Evolutionary conservation across 2,113 vertebrate species (phyloP), one percentile per base, ranked within the genome.

Genomic region (Eptesicus fuscus): DNA sequence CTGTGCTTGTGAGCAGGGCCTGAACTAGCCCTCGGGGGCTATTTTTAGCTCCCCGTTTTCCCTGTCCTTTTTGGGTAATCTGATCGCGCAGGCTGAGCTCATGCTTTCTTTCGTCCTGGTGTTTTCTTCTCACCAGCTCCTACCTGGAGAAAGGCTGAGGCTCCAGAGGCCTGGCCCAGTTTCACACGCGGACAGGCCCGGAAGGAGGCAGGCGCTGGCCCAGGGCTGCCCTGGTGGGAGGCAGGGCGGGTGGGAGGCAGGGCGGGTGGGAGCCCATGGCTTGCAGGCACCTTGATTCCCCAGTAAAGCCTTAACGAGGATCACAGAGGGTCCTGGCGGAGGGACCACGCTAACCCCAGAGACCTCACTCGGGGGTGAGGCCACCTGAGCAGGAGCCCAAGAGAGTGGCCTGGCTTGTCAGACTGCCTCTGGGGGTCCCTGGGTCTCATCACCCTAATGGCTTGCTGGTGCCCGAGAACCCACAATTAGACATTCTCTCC

Each of bases 51-150:
- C 4, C 30, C 23, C 23, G 0, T 28, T 67, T 84, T 82, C 56
- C 8, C 35, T 63, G 63, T 61, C 93, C 71, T 82, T 95, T 90
- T 47, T 23, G 80, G 83, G 51, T 37, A 82, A 95, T 74, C 94
- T 67, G 69, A 90, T 47, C 63, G 65, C 28, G 53, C 20, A 28
- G 70, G 56, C 85, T 30, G 32, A 79, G 67, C 76, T 51, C 69
- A 44, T 1, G 13, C 47, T 71, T 84, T 83, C 56, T 71, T 84
- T 83, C 56, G 65, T 47, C 35, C 73, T 12, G 70, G 37, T 23
- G 53, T 51, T 67, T 71, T 71, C 94, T 65, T 28, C 35, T 77
- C 23, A 23, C n/a, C 59, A 28, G 32, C 30, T 91, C 74, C 80
- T 18, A 79, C 65, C 80, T 32, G 51, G 73, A 91, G 90, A 88